Conservation (phyloP, 2,888 invertebrate species). For the Dynastes tityus region DNA sequence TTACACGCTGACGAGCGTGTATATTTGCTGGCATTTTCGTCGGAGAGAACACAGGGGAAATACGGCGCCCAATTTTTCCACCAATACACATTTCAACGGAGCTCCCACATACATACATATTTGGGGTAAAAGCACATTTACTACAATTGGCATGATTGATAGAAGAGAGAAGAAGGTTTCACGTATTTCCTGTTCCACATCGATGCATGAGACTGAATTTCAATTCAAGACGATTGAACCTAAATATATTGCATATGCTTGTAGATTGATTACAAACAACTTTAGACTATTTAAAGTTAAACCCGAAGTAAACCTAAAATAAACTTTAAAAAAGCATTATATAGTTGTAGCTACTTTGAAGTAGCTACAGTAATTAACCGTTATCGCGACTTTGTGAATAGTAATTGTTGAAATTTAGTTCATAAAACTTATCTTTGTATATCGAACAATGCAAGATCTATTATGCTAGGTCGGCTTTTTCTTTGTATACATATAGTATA, state of each 20-base stretch:
- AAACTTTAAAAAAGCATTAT: too few species aligned
- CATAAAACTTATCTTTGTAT: too few species aligned
- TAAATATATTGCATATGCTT: background rate
- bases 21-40: conserved; percentile 5
- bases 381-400: too few species aligned
- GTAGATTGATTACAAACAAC: too few species aligned
- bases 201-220: background rate
- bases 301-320: too few species aligned
- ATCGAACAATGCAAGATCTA: too few species aligned
- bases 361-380: too few species aligned
- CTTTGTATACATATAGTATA: too few species aligned
- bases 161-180: background rate
- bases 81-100: conserved; percentile 5
- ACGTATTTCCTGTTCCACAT: background rate
- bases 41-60: background rate
- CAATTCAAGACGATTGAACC: background rate
- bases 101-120: conserved; percentile 2
- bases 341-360: too few species aligned
- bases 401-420: too few species aligned
- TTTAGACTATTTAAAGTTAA: too few species aligned
- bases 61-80: conserved; percentile 19
- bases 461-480: too few species aligned
- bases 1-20: background rate
- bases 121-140: conserved; percentile 24
- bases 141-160: conserved; percentile 23